Percentiles rank a stretch among this genome's conserved stretches.
These are phyloP conservation scores for Mastomys coucha DNA, from an alignment of 2,113 vertebrate genomes.

Conservation along the genomic window DNA sequence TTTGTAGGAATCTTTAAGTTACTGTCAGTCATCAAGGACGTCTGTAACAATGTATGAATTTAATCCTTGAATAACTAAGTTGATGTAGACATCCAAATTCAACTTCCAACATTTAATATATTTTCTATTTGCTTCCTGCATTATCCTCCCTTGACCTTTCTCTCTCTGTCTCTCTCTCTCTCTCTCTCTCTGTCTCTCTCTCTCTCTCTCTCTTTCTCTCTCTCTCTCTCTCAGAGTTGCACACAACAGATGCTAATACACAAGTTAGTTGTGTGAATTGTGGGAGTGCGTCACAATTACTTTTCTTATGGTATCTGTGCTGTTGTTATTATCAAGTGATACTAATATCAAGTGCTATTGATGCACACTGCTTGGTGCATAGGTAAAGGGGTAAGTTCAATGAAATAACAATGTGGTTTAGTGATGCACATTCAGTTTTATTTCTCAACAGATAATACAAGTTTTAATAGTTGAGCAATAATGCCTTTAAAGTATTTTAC, in stretches of 20 bases:
- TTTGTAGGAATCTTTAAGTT: neutral
- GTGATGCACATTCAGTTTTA: neutral
- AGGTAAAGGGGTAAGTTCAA: neutral
- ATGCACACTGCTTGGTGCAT: neutral
- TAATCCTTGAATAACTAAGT: neutral
- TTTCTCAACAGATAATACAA: constrained; percentile 44
- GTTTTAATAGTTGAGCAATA: neutral
- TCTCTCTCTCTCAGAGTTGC: neutral
- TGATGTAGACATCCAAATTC: neutral
- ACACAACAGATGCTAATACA: neutral
- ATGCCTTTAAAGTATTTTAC: neutral
- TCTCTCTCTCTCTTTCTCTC: too few relatives aligned
- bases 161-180: neutral
- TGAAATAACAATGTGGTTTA: constrained; percentile 8
- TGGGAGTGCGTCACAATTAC: neutral
- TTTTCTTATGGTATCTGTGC: neutral
- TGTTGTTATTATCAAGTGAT: neutral
- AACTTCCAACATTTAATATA: neutral
- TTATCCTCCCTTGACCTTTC: neutral
- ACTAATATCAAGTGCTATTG: neutral
- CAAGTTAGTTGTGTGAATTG: constrained; percentile 7
- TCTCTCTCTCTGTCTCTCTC: neutral
- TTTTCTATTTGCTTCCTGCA: neutral
- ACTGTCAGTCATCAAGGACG: neutral
- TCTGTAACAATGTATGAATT: constrained; percentile 1